phyloP scores from a whole-genome alignment of 2,797 vertebrate genomes.

The Tachyglossus aculeatus region DNA sequence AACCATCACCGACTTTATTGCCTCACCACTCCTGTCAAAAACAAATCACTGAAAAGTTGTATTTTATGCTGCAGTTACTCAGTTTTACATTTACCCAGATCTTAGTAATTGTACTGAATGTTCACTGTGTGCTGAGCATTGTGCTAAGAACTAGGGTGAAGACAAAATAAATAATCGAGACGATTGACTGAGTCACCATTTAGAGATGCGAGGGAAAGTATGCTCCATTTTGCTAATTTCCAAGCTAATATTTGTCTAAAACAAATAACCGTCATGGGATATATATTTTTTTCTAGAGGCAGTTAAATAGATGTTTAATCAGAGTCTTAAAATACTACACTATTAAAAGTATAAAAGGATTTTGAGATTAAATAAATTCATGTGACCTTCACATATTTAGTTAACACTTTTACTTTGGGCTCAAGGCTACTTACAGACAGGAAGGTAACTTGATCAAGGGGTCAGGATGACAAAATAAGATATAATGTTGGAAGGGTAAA shows the following conservation, averaged over 20 bases:
- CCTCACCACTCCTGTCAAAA: not conserved
- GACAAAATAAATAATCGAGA: too few species aligned
- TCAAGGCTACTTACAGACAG: not conserved
- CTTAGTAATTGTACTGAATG: constrained; percentile 3
- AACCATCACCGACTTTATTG: not conserved
- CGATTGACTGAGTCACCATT: too few species aligned
- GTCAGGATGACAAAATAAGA: not conserved
- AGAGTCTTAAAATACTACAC: not conserved
- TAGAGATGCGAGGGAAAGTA: too few species aligned
- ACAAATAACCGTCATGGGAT: too few species aligned
- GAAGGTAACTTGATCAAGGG: constrained; percentile 25
- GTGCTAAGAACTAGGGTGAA: not conserved
- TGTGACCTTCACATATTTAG: constrained; percentile 11
- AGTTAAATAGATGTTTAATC: not conserved
- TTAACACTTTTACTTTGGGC: constrained; percentile 13
- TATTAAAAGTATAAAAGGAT: constrained; percentile 22
- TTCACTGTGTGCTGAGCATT: not conserved
- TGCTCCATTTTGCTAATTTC: too few species aligned
- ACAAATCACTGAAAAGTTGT: not conserved
- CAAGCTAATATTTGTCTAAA: too few species aligned
- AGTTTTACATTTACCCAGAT: too few species aligned
- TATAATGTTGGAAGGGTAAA: not conserved
- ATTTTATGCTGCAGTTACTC: not conserved
- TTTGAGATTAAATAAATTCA: constrained; percentile 1
- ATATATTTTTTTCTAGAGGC: not conserved